A percentile compares a stretch with the other conserved stretches of the same genome.
phyloP scores from a whole-genome alignment of 2,888 invertebrate genomes.

The Tyria jacobaeae region DNA sequence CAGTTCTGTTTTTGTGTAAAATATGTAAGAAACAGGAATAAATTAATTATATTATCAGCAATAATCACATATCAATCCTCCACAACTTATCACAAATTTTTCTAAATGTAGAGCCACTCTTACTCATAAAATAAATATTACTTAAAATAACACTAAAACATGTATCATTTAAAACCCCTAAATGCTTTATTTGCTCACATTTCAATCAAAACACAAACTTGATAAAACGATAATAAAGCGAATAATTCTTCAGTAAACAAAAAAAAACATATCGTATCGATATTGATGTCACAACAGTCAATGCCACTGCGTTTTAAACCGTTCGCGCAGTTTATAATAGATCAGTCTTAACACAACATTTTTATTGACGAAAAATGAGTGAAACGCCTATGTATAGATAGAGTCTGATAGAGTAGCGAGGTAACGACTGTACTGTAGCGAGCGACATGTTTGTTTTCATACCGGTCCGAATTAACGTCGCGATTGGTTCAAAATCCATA shows the following conservation, averaged over 20 bases:
- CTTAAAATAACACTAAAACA: slow-evolving; percentile 1
- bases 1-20: neutral
- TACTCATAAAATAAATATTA: neutral
- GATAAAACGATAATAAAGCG: neutral
- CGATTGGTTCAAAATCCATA: slow-evolving; percentile 87
- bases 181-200: slow-evolving; percentile 10
- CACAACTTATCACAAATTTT: neutral
- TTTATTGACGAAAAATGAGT: slow-evolving; percentile 73
- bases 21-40: neutral
- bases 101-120: neutral
- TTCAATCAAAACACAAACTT: slow-evolving; percentile 5
- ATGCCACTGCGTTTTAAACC: slow-evolving; percentile 26
- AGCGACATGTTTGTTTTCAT: slow-evolving; percentile 85
- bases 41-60: neutral
- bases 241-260: neutral
- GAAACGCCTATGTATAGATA: slow-evolving; percentile 68
- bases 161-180: neutral
- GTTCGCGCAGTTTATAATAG: slow-evolving; percentile 51
- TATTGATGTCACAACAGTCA: slow-evolving; percentile 23
- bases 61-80: neutral
- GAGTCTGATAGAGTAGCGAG: slow-evolving; percentile 67
- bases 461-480: slow-evolving; percentile 86
- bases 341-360: slow-evolving; percentile 55
- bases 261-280: slow-evolving; percentile 7
- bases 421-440: slow-evolving; percentile 56